phyloP scores from a whole-genome alignment of 35 echinoderm and acorn worm species.

The Stichopus chloronotus region DNA sequence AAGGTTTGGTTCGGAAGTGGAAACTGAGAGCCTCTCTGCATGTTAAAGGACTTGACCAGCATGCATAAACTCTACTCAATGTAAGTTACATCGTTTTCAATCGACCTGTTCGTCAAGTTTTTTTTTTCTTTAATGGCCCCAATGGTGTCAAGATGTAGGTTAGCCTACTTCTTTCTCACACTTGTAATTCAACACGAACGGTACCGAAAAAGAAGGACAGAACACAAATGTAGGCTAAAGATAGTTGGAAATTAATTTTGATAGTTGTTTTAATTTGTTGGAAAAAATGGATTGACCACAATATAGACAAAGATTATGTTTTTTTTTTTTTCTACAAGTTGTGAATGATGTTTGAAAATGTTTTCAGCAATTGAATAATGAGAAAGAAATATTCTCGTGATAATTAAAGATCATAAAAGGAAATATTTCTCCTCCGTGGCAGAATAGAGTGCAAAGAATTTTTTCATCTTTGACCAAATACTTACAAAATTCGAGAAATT shows the following conservation, averaged over 20 bases:
- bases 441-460: too few relatives aligned
- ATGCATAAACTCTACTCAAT: neutral
- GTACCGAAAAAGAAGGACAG: neutral
- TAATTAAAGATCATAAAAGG: too few relatives aligned
- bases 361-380: too few relatives aligned
- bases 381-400: too few relatives aligned
- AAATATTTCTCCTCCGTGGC: too few relatives aligned
- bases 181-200: neutral
- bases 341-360: too few relatives aligned
- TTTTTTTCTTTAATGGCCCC: neutral
- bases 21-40: neutral
- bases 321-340: too few relatives aligned
- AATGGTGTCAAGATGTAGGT: neutral
- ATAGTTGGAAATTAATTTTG: neutral
- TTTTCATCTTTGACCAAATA: too few relatives aligned
- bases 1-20: too few relatives aligned
- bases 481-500: too few relatives aligned
- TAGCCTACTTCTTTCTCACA: neutral
- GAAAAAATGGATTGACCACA: too few relatives aligned
- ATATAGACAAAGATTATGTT: too few relatives aligned
- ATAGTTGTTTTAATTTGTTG: neutral
- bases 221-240: neutral
- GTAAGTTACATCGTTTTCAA: neutral
- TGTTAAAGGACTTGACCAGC: neutral
- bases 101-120: neutral